Evolutionary conservation across 2,113 vertebrate genomes (phyloP).

Genomic region (Crotalus viridis): DNA sequence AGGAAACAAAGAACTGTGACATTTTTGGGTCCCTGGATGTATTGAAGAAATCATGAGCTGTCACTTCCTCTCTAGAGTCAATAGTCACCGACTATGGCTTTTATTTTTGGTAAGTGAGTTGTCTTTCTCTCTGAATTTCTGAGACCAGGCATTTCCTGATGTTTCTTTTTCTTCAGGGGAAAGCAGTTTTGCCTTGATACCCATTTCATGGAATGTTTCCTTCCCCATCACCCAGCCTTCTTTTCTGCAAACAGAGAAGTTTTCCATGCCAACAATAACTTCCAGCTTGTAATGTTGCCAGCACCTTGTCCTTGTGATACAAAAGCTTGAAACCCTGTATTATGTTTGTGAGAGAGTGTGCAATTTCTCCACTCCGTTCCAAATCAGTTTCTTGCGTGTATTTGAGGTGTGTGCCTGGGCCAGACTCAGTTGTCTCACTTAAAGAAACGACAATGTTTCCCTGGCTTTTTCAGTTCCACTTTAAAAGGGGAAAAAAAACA

Average conservation of each 20-base stretch:
- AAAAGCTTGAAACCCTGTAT: neutral
- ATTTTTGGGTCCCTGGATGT: constrained; percentile 10
- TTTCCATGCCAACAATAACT: constrained; percentile 25
- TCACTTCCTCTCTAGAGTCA: constrained; percentile 32
- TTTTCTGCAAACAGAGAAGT: neutral
- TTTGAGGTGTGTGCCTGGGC: neutral
- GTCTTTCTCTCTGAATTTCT: constrained; percentile 8
- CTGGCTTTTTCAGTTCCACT: neutral
- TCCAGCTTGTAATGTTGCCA: constrained; percentile 4
- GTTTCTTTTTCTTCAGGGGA: constrained; percentile 13
- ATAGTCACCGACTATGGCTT: constrained; percentile 12
- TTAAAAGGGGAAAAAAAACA: neutral
- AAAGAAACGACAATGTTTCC: neutral
- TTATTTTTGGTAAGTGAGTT: constrained; percentile 26
- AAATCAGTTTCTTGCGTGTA: neutral
- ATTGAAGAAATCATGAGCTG: constrained; percentile 49
- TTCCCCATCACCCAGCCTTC: neutral
- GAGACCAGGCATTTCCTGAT: neutral
- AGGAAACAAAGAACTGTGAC: neutral
- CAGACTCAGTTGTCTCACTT: neutral
- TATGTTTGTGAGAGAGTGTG: neutral
- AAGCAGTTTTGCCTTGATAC: neutral
- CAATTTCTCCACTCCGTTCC: neutral
- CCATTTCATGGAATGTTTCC: neutral
- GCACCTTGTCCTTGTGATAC: constrained; percentile 10